These are phyloP conservation scores for Poeciliopsis retropinna DNA, from an alignment of 2,113 vertebrate genomes.

Conservation along the genomic window DNA sequence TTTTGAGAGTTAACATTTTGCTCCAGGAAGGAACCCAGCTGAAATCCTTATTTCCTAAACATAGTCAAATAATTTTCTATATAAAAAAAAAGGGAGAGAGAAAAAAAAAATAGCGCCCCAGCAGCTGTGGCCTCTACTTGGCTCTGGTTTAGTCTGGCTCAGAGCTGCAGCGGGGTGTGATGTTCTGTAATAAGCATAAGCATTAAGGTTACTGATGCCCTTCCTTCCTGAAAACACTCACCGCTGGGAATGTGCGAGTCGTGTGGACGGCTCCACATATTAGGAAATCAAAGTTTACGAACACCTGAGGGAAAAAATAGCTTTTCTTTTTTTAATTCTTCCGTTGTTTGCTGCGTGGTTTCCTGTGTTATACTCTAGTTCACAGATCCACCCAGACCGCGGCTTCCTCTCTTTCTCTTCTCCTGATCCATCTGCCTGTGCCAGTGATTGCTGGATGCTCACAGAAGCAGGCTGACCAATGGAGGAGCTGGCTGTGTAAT, in stretches of 20 bases:
- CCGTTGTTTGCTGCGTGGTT: slow-evolving; percentile 29
- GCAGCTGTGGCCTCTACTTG: slow-evolving; percentile 14
- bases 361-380: slow-evolving; percentile 27
- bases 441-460: slow-evolving; percentile 14
- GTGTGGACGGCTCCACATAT: slow-evolving; percentile 33
- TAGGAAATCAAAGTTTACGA: slow-evolving; percentile 30
- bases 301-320: background rate
- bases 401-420: background rate
- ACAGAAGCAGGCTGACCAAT: slow-evolving; percentile 3
- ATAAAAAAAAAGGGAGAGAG: background rate
- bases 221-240: slow-evolving; percentile 41
- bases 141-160: slow-evolving; percentile 27
- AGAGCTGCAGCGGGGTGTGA: slow-evolving; percentile 22
- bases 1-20: slow-evolving; percentile 13
- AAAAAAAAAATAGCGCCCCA: background rate
- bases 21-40: slow-evolving; percentile 1
- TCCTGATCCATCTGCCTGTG: slow-evolving; percentile 1
- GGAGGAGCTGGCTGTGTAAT: slow-evolving; percentile 40
- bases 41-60: slow-evolving; percentile 26
- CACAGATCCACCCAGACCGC: slow-evolving; percentile 10
- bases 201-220: slow-evolving; percentile 48
- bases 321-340: slow-evolving; percentile 17
- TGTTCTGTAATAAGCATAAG: slow-evolving; percentile 46
- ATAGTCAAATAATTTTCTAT: slow-evolving; percentile 18
- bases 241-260: slow-evolving; percentile 3